These are phyloP conservation scores for Drosophila sp. DNA, from an alignment of 1,140 invertebrate species.

Conservation along the genomic window DNA sequence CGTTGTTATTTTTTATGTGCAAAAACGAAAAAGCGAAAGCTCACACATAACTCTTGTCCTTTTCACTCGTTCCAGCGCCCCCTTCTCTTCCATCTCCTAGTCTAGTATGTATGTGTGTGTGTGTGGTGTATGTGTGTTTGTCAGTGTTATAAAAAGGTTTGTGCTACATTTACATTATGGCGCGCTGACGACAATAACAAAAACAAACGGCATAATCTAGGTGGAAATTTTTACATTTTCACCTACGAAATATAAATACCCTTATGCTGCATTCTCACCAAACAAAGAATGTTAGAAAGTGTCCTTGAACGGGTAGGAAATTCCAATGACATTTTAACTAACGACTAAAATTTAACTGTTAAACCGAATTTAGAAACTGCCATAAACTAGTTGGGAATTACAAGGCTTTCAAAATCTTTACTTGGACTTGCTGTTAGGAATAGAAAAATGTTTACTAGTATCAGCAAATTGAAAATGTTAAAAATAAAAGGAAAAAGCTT, in stretches of 20 bases:
- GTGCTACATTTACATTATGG: constrained; percentile 81
- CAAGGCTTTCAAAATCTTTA: too few species aligned
- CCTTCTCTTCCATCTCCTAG: background rate
- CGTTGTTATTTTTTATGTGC: constrained; percentile 60
- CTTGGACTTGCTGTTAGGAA: too few species aligned
- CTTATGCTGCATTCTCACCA: constrained; percentile 2
- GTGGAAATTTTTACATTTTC: background rate
- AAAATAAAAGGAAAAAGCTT: too few species aligned
- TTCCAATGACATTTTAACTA: too few species aligned
- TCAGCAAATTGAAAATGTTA: too few species aligned
- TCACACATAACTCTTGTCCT: constrained; percentile 71
- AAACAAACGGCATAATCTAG: constrained; percentile 76
- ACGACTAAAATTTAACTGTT: too few species aligned
- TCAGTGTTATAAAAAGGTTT: constrained; percentile 76
- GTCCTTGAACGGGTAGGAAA: too few species aligned
- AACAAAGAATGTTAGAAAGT: too few species aligned
- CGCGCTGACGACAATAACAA: constrained; percentile 69
- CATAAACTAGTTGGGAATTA: too few species aligned
- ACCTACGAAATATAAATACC: constrained; percentile 26
- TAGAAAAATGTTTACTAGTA: too few species aligned
- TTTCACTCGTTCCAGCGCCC: constrained; percentile 1
- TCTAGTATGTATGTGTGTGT: constrained; percentile 22
- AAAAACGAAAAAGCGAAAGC: constrained; percentile 71
- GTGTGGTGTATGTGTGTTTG: constrained; percentile 43
- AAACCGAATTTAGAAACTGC: too few species aligned